Percentiles rank a stretch among this genome's conserved stretches.
Evolutionary conservation across 2,888 invertebrate species (phyloP).

Genomic region (Drosophila quinaria): DNA sequence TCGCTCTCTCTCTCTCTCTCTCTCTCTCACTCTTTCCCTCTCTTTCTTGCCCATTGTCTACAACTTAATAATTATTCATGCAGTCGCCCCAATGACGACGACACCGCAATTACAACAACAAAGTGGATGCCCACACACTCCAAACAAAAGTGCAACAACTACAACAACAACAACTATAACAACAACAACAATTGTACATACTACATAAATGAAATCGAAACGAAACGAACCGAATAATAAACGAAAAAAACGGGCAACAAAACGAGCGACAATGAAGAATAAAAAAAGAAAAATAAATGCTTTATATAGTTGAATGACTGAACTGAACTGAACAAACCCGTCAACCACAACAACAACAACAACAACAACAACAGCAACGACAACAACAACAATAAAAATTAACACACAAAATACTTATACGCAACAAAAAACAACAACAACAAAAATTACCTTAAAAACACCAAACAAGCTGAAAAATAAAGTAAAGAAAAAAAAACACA

Average conservation of each 20-base stretch:
- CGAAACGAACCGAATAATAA: conserved; percentile 76
- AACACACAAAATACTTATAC: conserved; percentile 79
- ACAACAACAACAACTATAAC: conserved; percentile 40
- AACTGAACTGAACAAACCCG: conserved; percentile 74
- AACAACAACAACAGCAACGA: conserved; percentile 28
- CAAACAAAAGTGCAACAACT: conserved; percentile 42
- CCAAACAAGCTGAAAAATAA: conserved; percentile 73
- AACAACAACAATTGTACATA: conserved; percentile 51
- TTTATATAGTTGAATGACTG: conserved; percentile 81
- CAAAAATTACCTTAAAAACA: conserved; percentile 82
- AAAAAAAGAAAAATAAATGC: conserved; percentile 34
- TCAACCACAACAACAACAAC: conserved; percentile 68
- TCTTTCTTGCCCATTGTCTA: conserved; percentile 28
- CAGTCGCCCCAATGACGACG: conserved; percentile 62
- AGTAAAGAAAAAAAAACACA: conserved; percentile 37
- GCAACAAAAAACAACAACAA: conserved; percentile 62
- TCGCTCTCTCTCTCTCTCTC: background rate
- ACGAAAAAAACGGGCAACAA: conserved; percentile 45
- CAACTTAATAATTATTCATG: conserved; percentile 82
- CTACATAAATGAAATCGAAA: conserved; percentile 78
- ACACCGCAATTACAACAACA: conserved; percentile 75
- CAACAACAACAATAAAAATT: conserved; percentile 60
- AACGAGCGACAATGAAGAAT: conserved; percentile 63
- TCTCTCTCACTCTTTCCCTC: background rate
- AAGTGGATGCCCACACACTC: conserved; percentile 76